A percentile compares a stretch with the other conserved stretches of the same genome.
These are phyloP conservation scores for Phylloscopus trochiloides DNA, from an alignment of 2,113 vertebrate species.

Conservation along the genomic window DNA sequence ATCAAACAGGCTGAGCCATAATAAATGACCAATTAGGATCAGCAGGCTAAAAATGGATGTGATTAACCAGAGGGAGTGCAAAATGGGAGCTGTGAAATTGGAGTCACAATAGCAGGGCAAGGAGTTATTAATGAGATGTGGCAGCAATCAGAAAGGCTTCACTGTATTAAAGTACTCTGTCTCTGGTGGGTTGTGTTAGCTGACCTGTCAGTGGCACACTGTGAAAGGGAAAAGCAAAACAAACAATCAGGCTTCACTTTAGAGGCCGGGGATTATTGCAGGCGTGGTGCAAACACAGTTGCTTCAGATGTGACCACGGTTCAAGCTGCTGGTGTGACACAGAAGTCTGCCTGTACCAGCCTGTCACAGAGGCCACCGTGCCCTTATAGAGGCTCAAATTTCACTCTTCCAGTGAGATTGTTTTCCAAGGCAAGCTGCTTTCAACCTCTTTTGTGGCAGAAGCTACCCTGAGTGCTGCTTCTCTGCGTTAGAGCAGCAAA, in stretches of 20 bases:
- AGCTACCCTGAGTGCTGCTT: background rate
- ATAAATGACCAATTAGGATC: conserved; percentile 3
- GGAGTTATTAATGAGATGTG: conserved; percentile 20
- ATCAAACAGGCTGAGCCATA: background rate
- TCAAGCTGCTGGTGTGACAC: background rate
- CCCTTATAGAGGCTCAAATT: background rate
- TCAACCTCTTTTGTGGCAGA: background rate
- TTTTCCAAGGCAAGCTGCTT: background rate
- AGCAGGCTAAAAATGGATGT: background rate
- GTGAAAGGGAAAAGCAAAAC: background rate
- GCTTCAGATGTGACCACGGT: background rate
- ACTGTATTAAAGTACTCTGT: background rate
- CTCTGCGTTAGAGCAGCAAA: background rate
- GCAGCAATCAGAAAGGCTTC: background rate
- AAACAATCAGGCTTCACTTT: background rate
- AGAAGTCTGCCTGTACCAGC: background rate
- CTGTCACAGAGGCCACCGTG: background rate
- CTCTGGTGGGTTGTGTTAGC: background rate
- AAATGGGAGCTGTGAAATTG: conserved; percentile 17
- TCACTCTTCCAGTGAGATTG: background rate
- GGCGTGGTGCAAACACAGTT: background rate
- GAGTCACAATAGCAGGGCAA: background rate
- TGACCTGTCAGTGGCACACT: background rate
- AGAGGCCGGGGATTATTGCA: background rate
- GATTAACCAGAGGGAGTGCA: background rate